Conservation (phyloP, 2,797 vertebrate genomes). For the Cirrhinus molitorella region DNA sequence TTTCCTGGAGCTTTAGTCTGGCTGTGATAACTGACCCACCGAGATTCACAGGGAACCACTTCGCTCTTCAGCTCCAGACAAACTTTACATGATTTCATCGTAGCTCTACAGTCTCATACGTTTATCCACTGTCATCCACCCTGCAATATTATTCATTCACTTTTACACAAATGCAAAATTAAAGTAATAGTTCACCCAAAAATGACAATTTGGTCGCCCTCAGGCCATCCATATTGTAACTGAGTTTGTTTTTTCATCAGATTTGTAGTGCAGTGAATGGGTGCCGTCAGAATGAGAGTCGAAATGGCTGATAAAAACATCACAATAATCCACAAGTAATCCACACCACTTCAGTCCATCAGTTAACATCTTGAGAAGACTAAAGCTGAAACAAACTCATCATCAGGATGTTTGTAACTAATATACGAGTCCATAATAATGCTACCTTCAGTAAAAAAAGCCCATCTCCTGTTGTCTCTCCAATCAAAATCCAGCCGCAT, state of each 20-base stretch:
- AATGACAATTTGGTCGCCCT: too few relatives aligned
- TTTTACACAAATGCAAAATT: neutral
- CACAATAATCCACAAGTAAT: neutral
- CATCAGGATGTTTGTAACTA: too few relatives aligned
- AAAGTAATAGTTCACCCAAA: too few relatives aligned
- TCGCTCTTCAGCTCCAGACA: conserved; percentile 30
- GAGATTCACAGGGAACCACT: neutral
- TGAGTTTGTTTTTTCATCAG: neutral
- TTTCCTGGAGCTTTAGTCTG: conserved; percentile 43
- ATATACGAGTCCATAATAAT: too few relatives aligned
- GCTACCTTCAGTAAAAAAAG: too few relatives aligned
- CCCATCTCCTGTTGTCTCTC: too few relatives aligned
- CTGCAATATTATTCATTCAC: neutral
- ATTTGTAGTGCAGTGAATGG: neutral
- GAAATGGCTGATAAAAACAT: neutral
- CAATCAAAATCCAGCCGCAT: too few relatives aligned
- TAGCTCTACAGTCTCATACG: neutral
- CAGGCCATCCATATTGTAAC: neutral
- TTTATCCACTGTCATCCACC: neutral
- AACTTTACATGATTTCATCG: neutral
- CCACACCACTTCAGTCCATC: neutral
- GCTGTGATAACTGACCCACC: neutral
- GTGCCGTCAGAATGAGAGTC: neutral
- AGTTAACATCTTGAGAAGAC: neutral
- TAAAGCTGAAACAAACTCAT: too few relatives aligned